Percentiles rank a stretch among this genome's conserved stretches.
These are phyloP conservation scores for Cryptotis parvus DNA, from an alignment of 2,113 vertebrate species.

Conservation along the genomic window DNA sequence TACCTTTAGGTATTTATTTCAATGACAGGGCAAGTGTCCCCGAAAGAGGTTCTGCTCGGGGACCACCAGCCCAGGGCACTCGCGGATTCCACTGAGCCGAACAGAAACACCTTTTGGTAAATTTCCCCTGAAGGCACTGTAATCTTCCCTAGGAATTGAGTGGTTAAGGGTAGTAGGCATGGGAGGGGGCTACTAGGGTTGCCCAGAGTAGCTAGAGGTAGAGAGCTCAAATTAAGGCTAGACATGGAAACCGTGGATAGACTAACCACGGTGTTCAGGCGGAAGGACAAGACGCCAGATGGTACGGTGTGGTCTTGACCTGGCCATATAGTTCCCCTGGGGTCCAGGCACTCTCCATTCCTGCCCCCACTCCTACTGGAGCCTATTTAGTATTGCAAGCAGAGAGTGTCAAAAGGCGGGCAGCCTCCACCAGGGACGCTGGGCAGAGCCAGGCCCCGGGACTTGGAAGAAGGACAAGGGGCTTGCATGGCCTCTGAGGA, in stretches of 20 bases:
- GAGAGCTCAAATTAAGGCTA: too few relatives aligned
- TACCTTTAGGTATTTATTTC: constrained; percentile 33
- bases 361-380: too few relatives aligned
- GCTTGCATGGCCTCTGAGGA: not conserved
- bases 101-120: not conserved
- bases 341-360: too few relatives aligned
- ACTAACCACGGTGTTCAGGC: too few relatives aligned
- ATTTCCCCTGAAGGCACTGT: not conserved
- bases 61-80: not conserved
- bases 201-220: not conserved
- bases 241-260: not conserved
- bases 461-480: not conserved
- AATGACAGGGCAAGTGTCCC: not conserved
- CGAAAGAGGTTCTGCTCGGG: not conserved
- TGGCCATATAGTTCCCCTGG: too few relatives aligned
- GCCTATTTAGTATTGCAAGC: too few relatives aligned
- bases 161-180: too few relatives aligned
- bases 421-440: not conserved
- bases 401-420: not conserved
- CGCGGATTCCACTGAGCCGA: not conserved
- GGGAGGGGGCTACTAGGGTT: too few relatives aligned
- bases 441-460: not conserved
- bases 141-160: not conserved
- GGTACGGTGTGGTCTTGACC: too few relatives aligned
- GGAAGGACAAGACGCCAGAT: too few relatives aligned